Evolutionary conservation across 2,797 vertebrate genomes (phyloP).

Genomic region (Macrochelys suwanniensis): DNA sequence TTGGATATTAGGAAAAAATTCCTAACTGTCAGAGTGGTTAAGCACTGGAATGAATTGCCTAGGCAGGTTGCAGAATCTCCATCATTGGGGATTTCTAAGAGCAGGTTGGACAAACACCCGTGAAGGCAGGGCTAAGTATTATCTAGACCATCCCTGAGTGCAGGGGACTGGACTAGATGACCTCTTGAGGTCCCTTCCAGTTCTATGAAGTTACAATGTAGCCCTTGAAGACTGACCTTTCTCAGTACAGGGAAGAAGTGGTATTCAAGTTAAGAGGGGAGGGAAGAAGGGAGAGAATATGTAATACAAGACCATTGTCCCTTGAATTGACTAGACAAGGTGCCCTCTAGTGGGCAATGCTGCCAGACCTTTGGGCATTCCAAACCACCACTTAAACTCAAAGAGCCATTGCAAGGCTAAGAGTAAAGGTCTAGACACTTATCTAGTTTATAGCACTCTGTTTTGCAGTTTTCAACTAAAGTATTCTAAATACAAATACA

Average conservation of each 20-base stretch:
- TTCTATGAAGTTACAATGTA: not conserved
- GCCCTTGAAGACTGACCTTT: fast-evolving
- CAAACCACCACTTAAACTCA: not conserved
- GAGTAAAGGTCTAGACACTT: not conserved
- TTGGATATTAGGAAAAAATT: no score
- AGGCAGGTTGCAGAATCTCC: no score
- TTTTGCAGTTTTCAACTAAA: not conserved
- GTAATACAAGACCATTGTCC: fast-evolving
- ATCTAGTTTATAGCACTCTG: not conserved
- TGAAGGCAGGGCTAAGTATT: no score
- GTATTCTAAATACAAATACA: not conserved
- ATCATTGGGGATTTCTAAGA: no score
- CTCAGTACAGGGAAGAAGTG: not conserved
- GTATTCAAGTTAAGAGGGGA: fast-evolving
- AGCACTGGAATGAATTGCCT: no score
- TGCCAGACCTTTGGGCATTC: not conserved
- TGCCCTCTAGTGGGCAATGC: conserved; percentile 56
- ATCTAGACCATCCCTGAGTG: no score
- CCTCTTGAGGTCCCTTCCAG: no score
- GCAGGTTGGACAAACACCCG: no score
- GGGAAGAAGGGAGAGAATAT: fast-evolving
- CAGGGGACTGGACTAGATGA: no score
- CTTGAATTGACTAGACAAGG: not conserved
- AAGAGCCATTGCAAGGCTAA: no score
- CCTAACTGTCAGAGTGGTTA: no score